Conservation (phyloP, 1,140 invertebrate species). For the Drepana arcuata region DNA sequence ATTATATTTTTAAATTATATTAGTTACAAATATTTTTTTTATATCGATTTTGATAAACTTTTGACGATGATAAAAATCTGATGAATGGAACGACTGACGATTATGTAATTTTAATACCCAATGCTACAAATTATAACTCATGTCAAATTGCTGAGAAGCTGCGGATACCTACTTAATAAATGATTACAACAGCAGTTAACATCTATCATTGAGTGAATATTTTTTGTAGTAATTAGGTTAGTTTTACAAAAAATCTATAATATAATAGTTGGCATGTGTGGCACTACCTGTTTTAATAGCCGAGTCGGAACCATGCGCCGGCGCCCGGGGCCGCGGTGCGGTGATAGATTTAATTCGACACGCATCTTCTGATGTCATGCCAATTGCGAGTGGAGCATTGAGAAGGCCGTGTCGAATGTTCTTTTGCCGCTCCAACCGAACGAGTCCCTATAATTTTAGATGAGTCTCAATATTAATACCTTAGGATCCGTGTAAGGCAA, state of each 20-base stretch:
- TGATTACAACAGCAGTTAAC: no score
- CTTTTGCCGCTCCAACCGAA: not conserved
- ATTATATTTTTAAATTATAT: no score
- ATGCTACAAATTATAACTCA: no score
- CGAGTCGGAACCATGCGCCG: constrained; percentile 32
- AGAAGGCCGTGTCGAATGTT: constrained; percentile 17
- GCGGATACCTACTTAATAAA: no score
- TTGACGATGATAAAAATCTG: no score
- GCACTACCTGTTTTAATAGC: constrained; percentile 54
- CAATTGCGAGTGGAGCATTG: constrained; percentile 52
- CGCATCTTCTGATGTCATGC: constrained; percentile 62
- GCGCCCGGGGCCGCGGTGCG: constrained; percentile 43
- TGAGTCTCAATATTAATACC: no score
- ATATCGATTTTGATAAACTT: no score
- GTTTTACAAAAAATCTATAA: constrained; percentile 30
- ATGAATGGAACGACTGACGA: no score
- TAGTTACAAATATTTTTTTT: no score
- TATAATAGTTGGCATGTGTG: constrained; percentile 30
- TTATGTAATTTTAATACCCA: no score
- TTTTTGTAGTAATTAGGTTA: constrained; percentile 27
- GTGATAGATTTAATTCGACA: constrained; percentile 70
- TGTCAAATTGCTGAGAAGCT: constrained; percentile 9
- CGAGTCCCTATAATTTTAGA: not conserved
- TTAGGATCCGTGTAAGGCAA: no score
- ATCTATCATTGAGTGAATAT: no score